Evolutionary conservation across 2,797 vertebrate genomes (phyloP).

Genomic region (Morus bassanus): DNA sequence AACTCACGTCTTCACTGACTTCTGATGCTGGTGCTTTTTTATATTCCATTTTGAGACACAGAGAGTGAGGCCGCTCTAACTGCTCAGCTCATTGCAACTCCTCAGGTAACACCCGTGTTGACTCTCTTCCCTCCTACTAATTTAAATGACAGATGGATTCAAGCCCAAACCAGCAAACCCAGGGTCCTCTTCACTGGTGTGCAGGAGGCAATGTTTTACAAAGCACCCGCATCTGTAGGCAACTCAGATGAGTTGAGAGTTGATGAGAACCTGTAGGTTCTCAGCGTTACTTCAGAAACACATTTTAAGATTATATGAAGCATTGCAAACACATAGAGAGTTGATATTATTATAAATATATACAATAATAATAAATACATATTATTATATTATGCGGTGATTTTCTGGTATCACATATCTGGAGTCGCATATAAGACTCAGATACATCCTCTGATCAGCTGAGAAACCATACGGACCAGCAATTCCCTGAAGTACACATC

Average conservation of each 20-base stretch:
- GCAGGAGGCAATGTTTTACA: background rate
- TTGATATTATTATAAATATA: too few species aligned
- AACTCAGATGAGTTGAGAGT: too few species aligned
- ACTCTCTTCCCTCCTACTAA: too few species aligned
- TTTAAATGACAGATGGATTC: background rate
- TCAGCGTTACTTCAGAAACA: background rate
- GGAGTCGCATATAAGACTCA: background rate
- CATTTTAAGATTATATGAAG: background rate
- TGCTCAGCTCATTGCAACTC: background rate
- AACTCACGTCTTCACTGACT: conserved; percentile 23
- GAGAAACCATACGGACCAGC: background rate
- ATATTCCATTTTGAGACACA: background rate
- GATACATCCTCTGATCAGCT: background rate
- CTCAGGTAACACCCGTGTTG: accelerated
- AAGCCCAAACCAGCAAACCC: background rate
- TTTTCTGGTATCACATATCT: background rate
- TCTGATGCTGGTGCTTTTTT: background rate
- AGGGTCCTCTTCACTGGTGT: too few species aligned
- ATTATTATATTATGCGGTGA: background rate
- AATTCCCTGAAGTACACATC: background rate
- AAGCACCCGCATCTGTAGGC: background rate
- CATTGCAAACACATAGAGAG: background rate
- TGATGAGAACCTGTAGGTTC: background rate
- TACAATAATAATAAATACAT: too few species aligned
- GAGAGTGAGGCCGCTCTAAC: background rate